These are phyloP conservation scores for Protomyctophum bolini DNA, from an alignment of 2,113 vertebrate genomes.

Conservation along the genomic window DNA sequence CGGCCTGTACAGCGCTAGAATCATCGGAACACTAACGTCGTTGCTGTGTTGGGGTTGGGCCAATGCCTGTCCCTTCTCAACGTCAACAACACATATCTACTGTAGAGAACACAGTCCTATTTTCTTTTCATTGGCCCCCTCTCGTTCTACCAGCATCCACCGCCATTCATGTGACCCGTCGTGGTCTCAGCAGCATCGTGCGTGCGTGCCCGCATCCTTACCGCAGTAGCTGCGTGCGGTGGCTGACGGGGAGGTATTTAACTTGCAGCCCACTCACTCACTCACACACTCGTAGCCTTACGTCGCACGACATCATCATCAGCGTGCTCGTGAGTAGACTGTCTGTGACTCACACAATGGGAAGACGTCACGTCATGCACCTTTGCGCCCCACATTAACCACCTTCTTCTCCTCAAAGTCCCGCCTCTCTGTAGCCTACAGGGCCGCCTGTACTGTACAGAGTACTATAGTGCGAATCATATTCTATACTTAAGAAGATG, in stretches of 20 bases:
- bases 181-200: slow-evolving; percentile 47
- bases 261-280: slow-evolving; percentile 68
- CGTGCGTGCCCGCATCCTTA: slow-evolving; percentile 52
- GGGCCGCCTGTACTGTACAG: too few relatives aligned
- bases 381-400: slow-evolving; percentile 28
- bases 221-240: slow-evolving; percentile 56
- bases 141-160: slow-evolving; percentile 4
- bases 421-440: background rate
- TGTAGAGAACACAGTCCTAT: background rate
- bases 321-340: slow-evolving; percentile 43
- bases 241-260: slow-evolving; percentile 64
- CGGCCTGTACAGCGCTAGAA: slow-evolving; percentile 44
- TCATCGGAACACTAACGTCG: background rate
- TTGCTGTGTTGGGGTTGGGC: too few relatives aligned
- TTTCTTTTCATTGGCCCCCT: background rate
- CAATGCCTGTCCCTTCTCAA: background rate
- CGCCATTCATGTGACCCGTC: slow-evolving; percentile 13
- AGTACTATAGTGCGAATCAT: background rate
- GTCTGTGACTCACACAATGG: slow-evolving; percentile 17
- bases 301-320: slow-evolving; percentile 64
- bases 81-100: background rate
- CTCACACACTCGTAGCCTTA: slow-evolving; percentile 30
- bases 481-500: too few relatives aligned
- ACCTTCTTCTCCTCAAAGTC: slow-evolving; percentile 23
- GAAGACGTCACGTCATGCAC: slow-evolving; percentile 62